Evolutionary conservation across 1,140 invertebrate species (phyloP).

Genomic region (Camponotus vicinus): DNA sequence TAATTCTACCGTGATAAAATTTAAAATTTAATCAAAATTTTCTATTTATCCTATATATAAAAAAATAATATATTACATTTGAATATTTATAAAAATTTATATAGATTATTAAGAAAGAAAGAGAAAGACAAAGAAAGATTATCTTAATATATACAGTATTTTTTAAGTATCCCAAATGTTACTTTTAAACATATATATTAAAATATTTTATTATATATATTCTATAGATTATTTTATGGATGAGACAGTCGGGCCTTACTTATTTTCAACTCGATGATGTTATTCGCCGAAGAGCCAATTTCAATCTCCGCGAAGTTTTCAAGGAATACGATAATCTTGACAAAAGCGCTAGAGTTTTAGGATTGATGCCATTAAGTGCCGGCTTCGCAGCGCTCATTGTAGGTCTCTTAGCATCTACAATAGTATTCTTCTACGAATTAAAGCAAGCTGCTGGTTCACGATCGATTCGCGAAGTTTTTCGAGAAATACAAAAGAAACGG

Average conservation of each 20-base stretch:
- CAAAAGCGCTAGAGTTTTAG: constrained; percentile 64
- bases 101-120: too few species aligned
- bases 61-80: too few species aligned
- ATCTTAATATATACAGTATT: background rate
- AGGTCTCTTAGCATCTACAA: constrained; percentile 72
- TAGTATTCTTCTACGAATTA: constrained; percentile 78
- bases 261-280: constrained; percentile 77
- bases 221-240: constrained; percentile 76
- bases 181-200: background rate
- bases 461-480: constrained; percentile 31
- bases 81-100: too few species aligned
- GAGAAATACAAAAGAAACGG: constrained; percentile 34
- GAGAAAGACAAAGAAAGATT: background rate
- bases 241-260: constrained; percentile 77
- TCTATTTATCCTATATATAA: too few species aligned
- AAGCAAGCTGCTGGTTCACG: constrained; percentile 50
- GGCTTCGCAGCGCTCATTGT: constrained; percentile 76
- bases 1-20: too few species aligned
- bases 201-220: background rate
- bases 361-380: constrained; percentile 78
- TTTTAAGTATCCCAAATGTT: too few species aligned
- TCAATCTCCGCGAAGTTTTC: constrained; percentile 75
- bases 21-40: too few species aligned
- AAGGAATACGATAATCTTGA: constrained; percentile 78
- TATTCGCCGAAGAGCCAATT: constrained; percentile 71